Evolutionary conservation across 2,888 invertebrate species (phyloP), one percentile per base, ranked within the genome.

Genomic region (Vanessa cardui): DNA sequence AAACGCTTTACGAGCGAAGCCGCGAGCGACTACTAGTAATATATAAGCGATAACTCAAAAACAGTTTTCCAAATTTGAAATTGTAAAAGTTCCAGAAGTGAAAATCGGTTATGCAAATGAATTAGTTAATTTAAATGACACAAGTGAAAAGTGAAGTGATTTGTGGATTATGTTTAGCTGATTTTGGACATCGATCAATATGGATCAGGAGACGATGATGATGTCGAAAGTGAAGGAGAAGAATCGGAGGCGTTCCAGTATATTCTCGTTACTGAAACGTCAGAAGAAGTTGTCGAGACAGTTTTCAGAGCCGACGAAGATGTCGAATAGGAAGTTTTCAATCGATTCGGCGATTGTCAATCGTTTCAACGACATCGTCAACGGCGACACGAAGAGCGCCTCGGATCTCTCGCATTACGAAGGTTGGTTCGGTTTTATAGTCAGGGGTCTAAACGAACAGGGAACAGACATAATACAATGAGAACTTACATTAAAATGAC

Each of bases 201-300:
- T 88, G 87, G 88, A 88, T 31, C 67, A 78, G 31, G 87, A 86
- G 1, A 58, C 80, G 0, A 82, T 83, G 0, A 71, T 83, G 4
- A 20, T 83, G 4, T 64, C 80, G 0, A 87, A 85, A 72, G 77
- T 82, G 78, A 84, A 86, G 62, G 81, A 84, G 20, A 89, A 88
- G 64, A 68, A 80, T 0, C 70, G 90, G 1, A 71, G 92, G 7
- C 71, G 91, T 0, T 91, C 91, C 0, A 89, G 89, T 46, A 88
- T 92, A 16, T 91, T 92, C 76, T 87, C 86, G 0, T 72, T 91
- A 0, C 66, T 92, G 0, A 86, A 83, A 64, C 73, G 83, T 0
- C 85, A 88, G 74, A 91, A 88, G 79, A 92, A 90, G 33, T 20
- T 91, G 0, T 77, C 81, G 0, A 75, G 92, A 16, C 91, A 91